These are phyloP conservation scores for Toxotes chatareus DNA, from an alignment of 2,113 vertebrate species.

Conservation along the genomic window DNA sequence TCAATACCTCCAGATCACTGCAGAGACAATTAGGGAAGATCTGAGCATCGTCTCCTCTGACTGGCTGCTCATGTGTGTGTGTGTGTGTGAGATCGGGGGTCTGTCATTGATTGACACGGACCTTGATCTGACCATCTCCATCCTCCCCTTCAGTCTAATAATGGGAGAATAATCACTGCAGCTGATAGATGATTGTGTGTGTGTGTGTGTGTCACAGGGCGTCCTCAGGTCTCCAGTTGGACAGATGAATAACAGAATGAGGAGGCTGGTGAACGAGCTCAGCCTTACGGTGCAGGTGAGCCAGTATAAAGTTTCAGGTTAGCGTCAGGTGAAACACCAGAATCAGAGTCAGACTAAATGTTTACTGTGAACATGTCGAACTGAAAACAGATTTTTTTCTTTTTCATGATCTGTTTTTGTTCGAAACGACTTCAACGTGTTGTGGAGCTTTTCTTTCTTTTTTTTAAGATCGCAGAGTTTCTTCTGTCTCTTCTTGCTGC, in stretches of 20 bases:
- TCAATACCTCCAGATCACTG: slow-evolving; percentile 6
- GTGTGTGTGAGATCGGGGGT: not conserved
- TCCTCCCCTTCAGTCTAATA: slow-evolving; percentile 21
- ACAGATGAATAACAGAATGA: slow-evolving; percentile 4
- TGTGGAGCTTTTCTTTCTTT: not conserved
- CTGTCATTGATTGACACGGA: slow-evolving; percentile 22
- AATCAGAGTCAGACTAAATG: not conserved
- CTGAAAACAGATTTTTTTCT: not conserved
- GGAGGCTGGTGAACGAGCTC: not conserved
- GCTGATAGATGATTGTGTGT: not conserved
- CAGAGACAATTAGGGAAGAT: not conserved
- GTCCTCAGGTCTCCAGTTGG: not conserved
- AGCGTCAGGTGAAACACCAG: no score
- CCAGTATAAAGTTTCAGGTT: no score
- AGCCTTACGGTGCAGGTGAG: not conserved
- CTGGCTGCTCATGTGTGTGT: slow-evolving; percentile 5
- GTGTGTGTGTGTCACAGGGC: not conserved
- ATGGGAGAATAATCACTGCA: slow-evolving; percentile 29
- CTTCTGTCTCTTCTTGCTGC: slow-evolving; percentile 40
- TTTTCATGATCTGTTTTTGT: not conserved
- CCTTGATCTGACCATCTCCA: not conserved
- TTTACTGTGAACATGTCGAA: no score
- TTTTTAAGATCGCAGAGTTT: not conserved
- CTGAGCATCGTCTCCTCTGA: slow-evolving; percentile 2
- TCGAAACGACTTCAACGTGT: not conserved